Conservation (phyloP, 2,797 vertebrate genomes). For the Sebastes kiyomatsui region DNA sequence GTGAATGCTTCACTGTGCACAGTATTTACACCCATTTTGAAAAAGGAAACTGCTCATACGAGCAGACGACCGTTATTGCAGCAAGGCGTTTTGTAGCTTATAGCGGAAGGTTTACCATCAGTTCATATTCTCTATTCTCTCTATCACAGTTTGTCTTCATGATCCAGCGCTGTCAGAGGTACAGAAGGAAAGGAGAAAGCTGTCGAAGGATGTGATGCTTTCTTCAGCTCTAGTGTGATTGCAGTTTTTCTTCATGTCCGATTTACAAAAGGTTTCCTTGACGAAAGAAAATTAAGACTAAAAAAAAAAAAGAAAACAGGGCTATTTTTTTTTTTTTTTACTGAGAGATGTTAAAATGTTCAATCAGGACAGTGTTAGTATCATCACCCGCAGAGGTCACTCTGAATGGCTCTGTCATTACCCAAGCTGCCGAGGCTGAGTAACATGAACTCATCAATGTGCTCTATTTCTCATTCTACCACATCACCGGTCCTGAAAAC, state of each 20-base stretch:
- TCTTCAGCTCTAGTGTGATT: not conserved
- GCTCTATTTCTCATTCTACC: not conserved
- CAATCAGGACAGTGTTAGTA: not conserved
- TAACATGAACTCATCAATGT: not conserved
- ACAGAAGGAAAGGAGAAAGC: not conserved
- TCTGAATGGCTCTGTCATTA: not conserved
- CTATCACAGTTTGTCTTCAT: slow-evolving; percentile 40
- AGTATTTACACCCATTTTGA: slow-evolving; percentile 48
- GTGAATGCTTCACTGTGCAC: slow-evolving; percentile 36
- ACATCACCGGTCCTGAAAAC: not conserved
- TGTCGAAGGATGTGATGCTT: not conserved
- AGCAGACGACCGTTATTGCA: slow-evolving; percentile 36
- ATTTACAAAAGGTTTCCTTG: not conserved
- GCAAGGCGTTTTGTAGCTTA: slow-evolving; percentile 42
- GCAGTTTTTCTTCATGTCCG: not conserved
- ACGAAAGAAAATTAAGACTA: not conserved
- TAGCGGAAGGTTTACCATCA: not conserved
- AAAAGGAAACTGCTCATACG: slow-evolving; percentile 3
- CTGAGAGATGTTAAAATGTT: not conserved
- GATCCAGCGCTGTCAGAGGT: slow-evolving; percentile 19
- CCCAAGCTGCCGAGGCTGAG: not conserved
- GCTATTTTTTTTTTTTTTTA: not conserved
- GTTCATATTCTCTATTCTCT: slow-evolving; percentile 16
- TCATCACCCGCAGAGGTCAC: not conserved
- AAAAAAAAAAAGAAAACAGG: not conserved